Base-by-base conservation (phyloP, 37 sponge, comb jelly and placozoan species). In the Halichondria panicea region DNA sequence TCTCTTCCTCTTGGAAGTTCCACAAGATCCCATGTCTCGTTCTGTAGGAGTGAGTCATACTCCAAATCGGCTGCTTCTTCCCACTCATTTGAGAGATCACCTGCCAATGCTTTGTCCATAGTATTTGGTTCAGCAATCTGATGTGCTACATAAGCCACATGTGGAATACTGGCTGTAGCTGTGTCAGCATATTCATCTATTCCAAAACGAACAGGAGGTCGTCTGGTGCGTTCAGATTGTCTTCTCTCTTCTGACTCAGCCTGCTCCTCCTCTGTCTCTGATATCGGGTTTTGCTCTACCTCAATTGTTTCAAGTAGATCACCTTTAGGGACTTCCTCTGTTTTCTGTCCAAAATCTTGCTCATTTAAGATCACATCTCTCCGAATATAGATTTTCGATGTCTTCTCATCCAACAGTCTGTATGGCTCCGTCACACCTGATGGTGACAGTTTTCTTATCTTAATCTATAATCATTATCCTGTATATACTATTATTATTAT, bases 11-110 rank as follows among this genome's bases (percentile, higher is more conserved):
- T 4, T 0, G 76, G 84, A 12, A 58, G 58, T 27, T 66, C 70
- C 11, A 82, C 82, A 50, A 82, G 70, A 24, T 83, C 84, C 84
- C 77, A 84, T 35, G 63, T 84, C 27, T 76, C 63, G 43, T 84
- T 84, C 28, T 83, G 58, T 21, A 83, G 36, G 21, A 83, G 55
- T 66, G 76, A 83, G 24, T 75, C 41, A n/a, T 66, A 84, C 43
- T 84, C 78, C 11, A 78, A 55, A 28, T 84, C 71, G 19, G 84
- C 77, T 33, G 84, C 77, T 46, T 44, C 52, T 32, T 69, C 61
- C 84, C 78, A 84, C 40, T 76, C 61, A 42, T 84, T 40, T 22
- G 81, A 25, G 38, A 42, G 43, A 8, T 68, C 24, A 24, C 68
- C 28, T 38, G 54, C 40, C 32, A 64, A 25, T 31, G 82, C 74